Evolutionary conservation across 1,140 invertebrate species (phyloP).

Genomic region (Drosophila suzukii): DNA sequence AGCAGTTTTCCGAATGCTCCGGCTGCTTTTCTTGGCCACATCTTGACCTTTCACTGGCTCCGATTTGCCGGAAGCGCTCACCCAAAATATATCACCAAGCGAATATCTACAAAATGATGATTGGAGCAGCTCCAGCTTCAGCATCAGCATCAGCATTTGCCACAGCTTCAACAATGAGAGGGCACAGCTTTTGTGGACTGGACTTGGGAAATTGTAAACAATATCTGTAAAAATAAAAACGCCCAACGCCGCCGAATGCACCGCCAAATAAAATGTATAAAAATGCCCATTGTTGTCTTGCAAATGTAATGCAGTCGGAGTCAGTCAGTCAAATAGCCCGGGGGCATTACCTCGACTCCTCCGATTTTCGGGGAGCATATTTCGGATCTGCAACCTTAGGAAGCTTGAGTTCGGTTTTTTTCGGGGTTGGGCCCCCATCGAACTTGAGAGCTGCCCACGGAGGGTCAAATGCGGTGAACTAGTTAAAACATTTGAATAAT

Average conservation of each 20-base stretch:
- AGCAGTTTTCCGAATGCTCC: constrained; percentile 52
- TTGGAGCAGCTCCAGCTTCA: constrained; percentile 40
- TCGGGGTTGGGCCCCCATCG: constrained; percentile 37
- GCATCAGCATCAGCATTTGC: constrained; percentile 10
- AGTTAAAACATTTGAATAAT: constrained; percentile 63
- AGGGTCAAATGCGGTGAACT: constrained; percentile 55
- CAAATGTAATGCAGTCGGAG: constrained; percentile 27
- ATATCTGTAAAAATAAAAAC: constrained; percentile 83
- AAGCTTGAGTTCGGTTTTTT: constrained; percentile 21
- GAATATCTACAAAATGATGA: constrained; percentile 73
- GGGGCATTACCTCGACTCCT: constrained; percentile 31
- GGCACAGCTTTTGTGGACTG: constrained; percentile 32
- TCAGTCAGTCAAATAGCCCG: constrained; percentile 39
- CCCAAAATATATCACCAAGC: constrained; percentile 81
- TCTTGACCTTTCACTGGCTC: constrained; percentile 74
- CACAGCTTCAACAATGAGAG: constrained; percentile 36
- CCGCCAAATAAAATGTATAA: constrained; percentile 24
- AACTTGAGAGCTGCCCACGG: constrained; percentile 40
- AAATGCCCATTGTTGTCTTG: constrained; percentile 75
- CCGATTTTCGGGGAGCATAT: constrained; percentile 21
- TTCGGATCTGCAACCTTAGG: constrained; percentile 35
- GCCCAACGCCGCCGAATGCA: constrained; percentile 70
- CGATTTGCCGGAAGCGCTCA: constrained; percentile 79
- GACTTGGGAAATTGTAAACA: constrained; percentile 70
- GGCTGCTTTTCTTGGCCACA: constrained; percentile 70